These are phyloP conservation scores for Oryzias melastigma DNA, from an alignment of 2,113 vertebrate species.

Conservation along the genomic window DNA sequence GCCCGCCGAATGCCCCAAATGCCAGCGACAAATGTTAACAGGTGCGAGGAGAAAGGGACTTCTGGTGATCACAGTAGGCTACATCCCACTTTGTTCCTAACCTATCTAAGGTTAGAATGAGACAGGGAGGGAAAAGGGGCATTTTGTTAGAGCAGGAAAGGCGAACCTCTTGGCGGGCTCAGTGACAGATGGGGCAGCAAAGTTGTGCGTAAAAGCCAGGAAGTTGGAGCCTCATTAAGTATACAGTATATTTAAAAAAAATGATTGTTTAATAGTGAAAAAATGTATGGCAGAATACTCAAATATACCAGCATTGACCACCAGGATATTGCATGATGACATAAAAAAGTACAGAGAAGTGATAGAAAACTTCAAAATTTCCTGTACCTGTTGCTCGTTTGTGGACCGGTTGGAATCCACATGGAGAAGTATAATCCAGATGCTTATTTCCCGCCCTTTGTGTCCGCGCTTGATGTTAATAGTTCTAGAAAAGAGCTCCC, in stretches of 20 bases:
- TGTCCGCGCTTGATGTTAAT: constrained; percentile 26
- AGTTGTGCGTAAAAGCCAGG: constrained; percentile 25
- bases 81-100: not conserved
- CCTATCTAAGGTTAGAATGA: not conserved
- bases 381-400: constrained; percentile 71
- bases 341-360: not conserved
- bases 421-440: constrained; percentile 58
- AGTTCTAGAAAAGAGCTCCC: constrained; percentile 8
- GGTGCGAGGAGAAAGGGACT: constrained; percentile 50
- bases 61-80: constrained; percentile 32
- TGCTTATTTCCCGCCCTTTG: constrained; percentile 13
- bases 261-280: no score
- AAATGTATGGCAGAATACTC: not conserved
- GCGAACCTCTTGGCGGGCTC: constrained; percentile 14
- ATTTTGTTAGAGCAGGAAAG: not conserved
- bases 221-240: constrained; percentile 19
- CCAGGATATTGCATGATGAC: no score
- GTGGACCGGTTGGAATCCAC: constrained; percentile 34
- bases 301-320: not conserved
- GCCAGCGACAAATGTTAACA: constrained; percentile 70
- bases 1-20: constrained; percentile 40
- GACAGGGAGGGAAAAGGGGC: not conserved
- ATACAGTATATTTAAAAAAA: not conserved
- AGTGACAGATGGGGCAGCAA: not conserved
- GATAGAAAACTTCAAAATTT: not conserved